Conservation (phyloP, 2,113 vertebrate species). For the Vidua macroura region DNA sequence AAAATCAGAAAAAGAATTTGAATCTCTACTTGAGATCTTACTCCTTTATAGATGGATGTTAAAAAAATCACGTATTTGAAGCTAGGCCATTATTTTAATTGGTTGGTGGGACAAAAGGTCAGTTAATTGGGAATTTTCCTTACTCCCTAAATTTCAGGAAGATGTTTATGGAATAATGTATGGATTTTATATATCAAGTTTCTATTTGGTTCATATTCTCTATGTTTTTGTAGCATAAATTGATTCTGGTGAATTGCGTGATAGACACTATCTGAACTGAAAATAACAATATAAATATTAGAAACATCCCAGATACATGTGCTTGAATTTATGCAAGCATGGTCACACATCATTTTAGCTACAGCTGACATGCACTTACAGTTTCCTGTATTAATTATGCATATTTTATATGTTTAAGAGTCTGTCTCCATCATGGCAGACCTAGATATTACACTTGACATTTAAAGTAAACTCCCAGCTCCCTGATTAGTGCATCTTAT, state of each 20-base stretch:
- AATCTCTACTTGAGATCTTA: not conserved
- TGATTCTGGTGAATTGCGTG: not conserved
- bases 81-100: not conserved
- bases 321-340: not conserved
- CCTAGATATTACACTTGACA: not conserved
- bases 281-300: not conserved
- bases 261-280: not conserved
- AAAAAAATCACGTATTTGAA: not conserved
- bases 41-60: not conserved
- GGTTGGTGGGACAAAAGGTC: not conserved
- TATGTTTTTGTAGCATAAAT: not conserved
- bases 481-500: not conserved
- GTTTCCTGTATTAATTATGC: not conserved
- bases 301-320: not conserved
- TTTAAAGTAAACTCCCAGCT: not conserved
- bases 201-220: not conserved
- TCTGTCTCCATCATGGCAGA: not conserved
- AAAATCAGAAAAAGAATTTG: not conserved
- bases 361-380: not conserved
- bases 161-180: not conserved
- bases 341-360: not conserved
- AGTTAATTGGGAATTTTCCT: not conserved
- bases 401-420: not conserved
- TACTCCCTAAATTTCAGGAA: not conserved
- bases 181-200: not conserved